phyloP scores from a whole-genome alignment of 1,140 invertebrate species.

The Marisa cornuarietis region DNA sequence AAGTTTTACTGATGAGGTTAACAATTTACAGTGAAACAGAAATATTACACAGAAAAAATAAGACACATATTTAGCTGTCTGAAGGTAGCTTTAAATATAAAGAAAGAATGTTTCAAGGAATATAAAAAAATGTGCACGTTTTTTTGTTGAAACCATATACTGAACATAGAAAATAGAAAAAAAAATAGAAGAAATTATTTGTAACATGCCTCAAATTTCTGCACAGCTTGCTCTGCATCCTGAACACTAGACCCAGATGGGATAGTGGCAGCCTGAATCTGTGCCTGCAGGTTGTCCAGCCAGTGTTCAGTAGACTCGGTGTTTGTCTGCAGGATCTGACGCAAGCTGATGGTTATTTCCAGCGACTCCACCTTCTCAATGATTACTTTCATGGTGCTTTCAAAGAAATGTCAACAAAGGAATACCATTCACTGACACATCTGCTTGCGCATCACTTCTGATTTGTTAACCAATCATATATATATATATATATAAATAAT shows the following conservation, averaged over 20 bases:
- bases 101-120: neutral
- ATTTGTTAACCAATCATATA: too few species aligned
- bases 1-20: neutral
- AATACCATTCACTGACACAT: too few species aligned
- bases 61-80: neutral
- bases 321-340: conserved; percentile 36
- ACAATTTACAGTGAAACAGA: neutral
- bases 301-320: conserved; percentile 36
- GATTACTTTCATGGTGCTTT: conserved; percentile 36
- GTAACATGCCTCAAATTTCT: conserved; percentile 51
- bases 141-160: too few species aligned
- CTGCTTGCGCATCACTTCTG: too few species aligned
- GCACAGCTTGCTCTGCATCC: conserved; percentile 56
- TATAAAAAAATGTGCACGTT: conserved; percentile 9
- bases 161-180: too few species aligned
- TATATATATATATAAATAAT: too few species aligned
- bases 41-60: neutral
- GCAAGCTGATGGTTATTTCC: conserved; percentile 38
- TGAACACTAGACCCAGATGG: conserved; percentile 80
- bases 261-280: conserved; percentile 83
- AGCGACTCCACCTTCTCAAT: conserved; percentile 32
- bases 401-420: neutral
- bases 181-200: too few species aligned
- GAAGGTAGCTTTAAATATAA: neutral
- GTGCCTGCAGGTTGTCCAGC: conserved; percentile 74